phyloP scores from a whole-genome alignment of 2,888 invertebrate species.

The Steinernema carpocapsae region DNA sequence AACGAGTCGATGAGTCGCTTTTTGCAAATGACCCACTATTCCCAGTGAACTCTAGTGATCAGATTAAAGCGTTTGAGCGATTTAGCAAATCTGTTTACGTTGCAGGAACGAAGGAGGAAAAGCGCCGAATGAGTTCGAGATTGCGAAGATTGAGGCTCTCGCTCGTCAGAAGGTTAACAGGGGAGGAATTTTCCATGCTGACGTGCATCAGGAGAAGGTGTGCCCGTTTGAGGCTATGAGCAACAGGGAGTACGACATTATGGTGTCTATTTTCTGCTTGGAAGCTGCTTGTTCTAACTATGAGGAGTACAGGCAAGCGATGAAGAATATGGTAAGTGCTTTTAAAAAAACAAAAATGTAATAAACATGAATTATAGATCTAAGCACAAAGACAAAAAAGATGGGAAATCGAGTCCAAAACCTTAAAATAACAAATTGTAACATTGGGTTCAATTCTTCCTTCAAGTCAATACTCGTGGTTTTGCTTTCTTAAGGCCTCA shows the following conservation, averaged over 20 bases:
- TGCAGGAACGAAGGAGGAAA: constrained; percentile 21
- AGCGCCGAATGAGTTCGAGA: constrained; percentile 11
- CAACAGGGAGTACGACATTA: constrained; percentile 50
- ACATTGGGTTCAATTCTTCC: too few species aligned
- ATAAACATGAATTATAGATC: too few species aligned
- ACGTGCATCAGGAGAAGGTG: constrained; percentile 51
- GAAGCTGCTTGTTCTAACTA: constrained; percentile 61
- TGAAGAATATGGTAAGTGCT: constrained; percentile 58
- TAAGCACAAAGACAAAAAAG: not conserved
- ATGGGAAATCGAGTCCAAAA: not conserved
- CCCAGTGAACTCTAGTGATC: too few species aligned
- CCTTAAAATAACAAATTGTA: too few species aligned
- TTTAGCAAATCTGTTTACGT: too few species aligned
- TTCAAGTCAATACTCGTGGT: too few species aligned
- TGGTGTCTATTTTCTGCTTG: constrained; percentile 63
- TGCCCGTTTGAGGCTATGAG: constrained; percentile 22
- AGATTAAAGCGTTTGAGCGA: too few species aligned
- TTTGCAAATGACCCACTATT: too few species aligned
- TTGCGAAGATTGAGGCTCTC: constrained; percentile 5
- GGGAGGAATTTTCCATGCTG: constrained; percentile 59
- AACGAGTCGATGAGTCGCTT: too few species aligned
- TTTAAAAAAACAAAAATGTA: too few species aligned
- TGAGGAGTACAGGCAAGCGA: constrained; percentile 55
- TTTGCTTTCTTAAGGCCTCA: too few species aligned
- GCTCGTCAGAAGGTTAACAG: constrained; percentile 38